These are phyloP conservation scores for Nycticryphes semicollaris DNA, from an alignment of 2,113 vertebrate species.

Conservation along the genomic window DNA sequence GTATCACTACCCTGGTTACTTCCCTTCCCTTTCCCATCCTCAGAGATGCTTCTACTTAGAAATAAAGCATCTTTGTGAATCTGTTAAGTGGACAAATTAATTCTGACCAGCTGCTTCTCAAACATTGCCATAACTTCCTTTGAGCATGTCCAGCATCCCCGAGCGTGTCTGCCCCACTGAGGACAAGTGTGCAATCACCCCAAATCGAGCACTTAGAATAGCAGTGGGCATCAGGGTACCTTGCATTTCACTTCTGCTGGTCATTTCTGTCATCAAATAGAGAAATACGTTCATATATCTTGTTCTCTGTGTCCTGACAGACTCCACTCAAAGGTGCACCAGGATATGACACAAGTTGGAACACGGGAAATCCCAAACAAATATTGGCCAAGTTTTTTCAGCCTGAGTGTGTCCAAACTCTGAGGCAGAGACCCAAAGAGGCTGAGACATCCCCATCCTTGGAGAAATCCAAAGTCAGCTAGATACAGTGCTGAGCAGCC, in stretches of 20 bases:
- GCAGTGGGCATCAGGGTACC: neutral
- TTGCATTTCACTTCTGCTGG: neutral
- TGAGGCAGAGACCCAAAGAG: neutral
- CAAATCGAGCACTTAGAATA: accelerated
- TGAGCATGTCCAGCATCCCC: neutral
- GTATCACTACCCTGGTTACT: neutral
- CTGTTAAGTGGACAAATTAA: neutral
- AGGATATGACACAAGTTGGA: neutral
- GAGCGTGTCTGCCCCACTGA: accelerated
- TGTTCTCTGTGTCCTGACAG: neutral
- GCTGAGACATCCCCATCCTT: neutral
- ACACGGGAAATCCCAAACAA: neutral
- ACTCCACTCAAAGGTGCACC: neutral
- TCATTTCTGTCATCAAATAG: neutral
- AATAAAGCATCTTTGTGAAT: neutral
- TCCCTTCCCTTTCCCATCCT: neutral
- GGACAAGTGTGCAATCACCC: accelerated
- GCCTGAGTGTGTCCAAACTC: neutral
- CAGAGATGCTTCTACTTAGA: neutral
- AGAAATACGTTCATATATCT: neutral
- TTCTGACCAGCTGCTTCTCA: neutral
- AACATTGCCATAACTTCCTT: neutral
- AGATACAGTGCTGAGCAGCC: neutral
- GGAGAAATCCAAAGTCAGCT: neutral
- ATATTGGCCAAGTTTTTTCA: neutral